Conservation (phyloP, 1,140 invertebrate species). For the Belonocnema kinseyi region DNA sequence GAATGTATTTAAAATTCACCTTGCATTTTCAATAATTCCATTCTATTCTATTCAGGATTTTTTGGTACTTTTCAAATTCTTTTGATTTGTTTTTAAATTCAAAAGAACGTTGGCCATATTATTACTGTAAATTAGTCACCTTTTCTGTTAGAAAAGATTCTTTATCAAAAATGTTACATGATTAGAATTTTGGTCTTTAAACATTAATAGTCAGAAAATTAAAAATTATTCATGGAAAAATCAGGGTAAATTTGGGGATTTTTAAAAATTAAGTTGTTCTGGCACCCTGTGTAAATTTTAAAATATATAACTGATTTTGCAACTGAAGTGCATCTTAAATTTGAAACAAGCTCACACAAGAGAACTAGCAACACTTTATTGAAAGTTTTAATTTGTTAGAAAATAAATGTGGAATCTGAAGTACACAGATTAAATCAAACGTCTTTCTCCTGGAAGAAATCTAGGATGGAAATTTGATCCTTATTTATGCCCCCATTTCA, state of each 20-base stretch:
- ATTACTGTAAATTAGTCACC: too few species aligned
- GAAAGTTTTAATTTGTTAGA: not conserved
- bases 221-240: too few species aligned
- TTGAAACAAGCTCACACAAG: not conserved
- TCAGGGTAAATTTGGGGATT: too few species aligned
- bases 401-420: not conserved
- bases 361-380: not conserved
- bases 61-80: too few species aligned
- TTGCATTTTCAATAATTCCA: not conserved
- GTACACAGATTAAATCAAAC: not conserved
- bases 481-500: constrained; percentile 9
- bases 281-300: too few species aligned
- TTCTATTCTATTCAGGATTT: not conserved
- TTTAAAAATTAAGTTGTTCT: too few species aligned
- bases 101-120: too few species aligned
- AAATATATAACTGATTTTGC: not conserved
- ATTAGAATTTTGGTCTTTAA: too few species aligned
- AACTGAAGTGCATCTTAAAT: constrained; percentile 9
- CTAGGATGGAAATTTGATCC: not conserved
- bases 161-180: too few species aligned
- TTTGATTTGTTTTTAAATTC: not conserved
- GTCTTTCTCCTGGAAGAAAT: not conserved
- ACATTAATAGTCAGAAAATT: too few species aligned
- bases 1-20: too few species aligned
- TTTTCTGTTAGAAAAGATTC: too few species aligned